Evolutionary conservation across 2,797 vertebrate species (phyloP).

Genomic region (Orestias chungarensis): DNA sequence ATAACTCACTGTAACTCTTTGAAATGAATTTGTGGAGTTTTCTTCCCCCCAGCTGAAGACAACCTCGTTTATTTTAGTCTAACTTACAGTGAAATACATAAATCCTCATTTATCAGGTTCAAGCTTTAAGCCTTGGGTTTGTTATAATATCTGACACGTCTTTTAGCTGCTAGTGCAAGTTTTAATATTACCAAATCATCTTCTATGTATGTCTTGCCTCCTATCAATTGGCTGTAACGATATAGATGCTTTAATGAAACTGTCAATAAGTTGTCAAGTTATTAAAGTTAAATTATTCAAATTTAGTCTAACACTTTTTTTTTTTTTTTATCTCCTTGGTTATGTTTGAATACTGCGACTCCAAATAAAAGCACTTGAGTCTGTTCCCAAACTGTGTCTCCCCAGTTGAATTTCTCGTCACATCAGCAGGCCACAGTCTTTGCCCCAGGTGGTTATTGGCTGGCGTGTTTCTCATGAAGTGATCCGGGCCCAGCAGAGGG

Average conservation of each 20-base stretch:
- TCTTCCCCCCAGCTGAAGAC: constrained; percentile 3
- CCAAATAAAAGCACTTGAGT: neutral
- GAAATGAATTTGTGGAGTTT: no score
- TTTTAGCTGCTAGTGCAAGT: neutral
- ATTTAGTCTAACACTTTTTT: neutral
- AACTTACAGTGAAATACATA: constrained; percentile 8
- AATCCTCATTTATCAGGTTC: constrained; percentile 2
- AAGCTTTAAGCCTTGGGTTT: constrained; percentile 9
- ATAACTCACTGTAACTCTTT: neutral
- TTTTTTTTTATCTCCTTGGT: neutral
- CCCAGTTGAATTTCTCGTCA: constrained; percentile 30
- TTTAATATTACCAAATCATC: no score
- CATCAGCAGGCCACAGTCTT: constrained; percentile 16
- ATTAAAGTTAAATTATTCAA: neutral
- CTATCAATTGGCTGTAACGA: neutral
- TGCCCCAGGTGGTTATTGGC: constrained; percentile 41
- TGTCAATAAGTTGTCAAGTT: neutral
- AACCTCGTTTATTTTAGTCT: neutral
- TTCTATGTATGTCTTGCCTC: neutral
- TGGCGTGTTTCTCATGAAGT: constrained; percentile 19
- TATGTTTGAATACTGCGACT: neutral
- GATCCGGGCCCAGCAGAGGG: constrained; percentile 47
- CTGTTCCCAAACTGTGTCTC: constrained; percentile 13
- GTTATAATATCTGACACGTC: constrained; percentile 5
- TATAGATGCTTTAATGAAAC: no score